Conservation (phyloP, 1,140 invertebrate genomes). For the Drosophila rufa region DNA sequence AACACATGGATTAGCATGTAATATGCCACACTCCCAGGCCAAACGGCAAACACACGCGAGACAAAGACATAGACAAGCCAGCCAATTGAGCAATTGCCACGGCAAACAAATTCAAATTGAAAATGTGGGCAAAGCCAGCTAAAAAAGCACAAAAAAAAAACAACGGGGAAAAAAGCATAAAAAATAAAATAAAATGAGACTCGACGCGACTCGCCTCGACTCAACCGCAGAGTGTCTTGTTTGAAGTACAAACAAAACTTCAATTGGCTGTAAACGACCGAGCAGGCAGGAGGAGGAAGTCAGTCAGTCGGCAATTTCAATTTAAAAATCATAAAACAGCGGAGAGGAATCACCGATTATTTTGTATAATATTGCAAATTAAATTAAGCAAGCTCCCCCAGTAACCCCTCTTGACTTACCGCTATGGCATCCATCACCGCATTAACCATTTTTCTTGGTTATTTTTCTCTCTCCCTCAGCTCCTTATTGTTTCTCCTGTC, state of each 20-base stretch:
- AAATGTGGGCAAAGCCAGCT: constrained; percentile 74
- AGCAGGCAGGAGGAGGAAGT: constrained; percentile 6
- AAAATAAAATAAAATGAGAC: constrained; percentile 28
- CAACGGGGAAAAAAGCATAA: constrained; percentile 5
- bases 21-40: constrained; percentile 56
- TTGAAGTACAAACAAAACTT: constrained; percentile 74
- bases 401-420: constrained; percentile 72
- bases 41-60: constrained; percentile 19
- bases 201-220: constrained; percentile 5
- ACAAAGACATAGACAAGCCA: constrained; percentile 52
- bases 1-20: constrained; percentile 78
- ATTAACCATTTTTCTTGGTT: constrained; percentile 69
- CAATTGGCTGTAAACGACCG: constrained; percentile 62
- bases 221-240: constrained; percentile 69
- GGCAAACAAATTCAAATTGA: constrained; percentile 83
- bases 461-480: neutral
- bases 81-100: constrained; percentile 82
- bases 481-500: neutral
- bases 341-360: constrained; percentile 21
- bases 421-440: constrained; percentile 84
- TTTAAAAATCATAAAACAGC: constrained; percentile 62
- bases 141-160: constrained; percentile 11
- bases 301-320: constrained; percentile 58
- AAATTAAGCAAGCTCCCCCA: constrained; percentile 57
- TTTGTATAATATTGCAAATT: constrained; percentile 63